phyloP scores from a whole-genome alignment of 2,113 vertebrate genomes.

The Lasiurus cinereus region DNA sequence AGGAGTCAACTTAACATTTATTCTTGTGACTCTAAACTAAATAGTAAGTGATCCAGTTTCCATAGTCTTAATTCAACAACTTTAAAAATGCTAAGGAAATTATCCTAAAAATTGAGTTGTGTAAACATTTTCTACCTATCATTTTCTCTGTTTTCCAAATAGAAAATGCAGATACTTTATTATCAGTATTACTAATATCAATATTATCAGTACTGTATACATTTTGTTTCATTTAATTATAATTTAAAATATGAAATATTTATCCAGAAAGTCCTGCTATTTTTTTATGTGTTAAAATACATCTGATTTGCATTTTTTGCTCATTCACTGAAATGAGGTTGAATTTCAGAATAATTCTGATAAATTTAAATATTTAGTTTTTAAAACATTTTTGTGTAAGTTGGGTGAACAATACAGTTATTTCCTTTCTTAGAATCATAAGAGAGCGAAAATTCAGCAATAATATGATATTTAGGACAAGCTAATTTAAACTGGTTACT shows the following conservation, averaged over 20 bases:
- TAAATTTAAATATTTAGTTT: not conserved
- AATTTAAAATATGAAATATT: not conserved
- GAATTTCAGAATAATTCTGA: conserved; percentile 39
- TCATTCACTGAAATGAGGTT: not conserved
- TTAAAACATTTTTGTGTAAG: not conserved
- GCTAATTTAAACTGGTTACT: not conserved
- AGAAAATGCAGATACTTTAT: conserved; percentile 4
- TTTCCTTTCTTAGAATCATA: not conserved
- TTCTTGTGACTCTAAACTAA: not conserved
- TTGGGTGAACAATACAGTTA: not conserved
- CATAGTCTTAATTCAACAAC: not conserved
- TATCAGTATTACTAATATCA: not conserved
- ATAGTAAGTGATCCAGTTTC: not conserved
- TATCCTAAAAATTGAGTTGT: not conserved
- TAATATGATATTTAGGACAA: not conserved
- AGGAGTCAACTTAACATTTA: conserved; percentile 11
- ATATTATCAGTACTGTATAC: not conserved
- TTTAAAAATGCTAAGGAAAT: conserved; percentile 6
- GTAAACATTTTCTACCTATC: not conserved
- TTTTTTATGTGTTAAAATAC: conserved; percentile 18
- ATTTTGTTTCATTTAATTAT: not conserved
- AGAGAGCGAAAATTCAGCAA: not conserved
- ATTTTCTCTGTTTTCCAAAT: not conserved
- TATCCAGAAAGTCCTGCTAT: not conserved
- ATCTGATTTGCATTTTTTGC: not conserved